Evolutionary conservation across 2,113 vertebrate species (phyloP).

Genomic region (Paraplagusia blochii): DNA sequence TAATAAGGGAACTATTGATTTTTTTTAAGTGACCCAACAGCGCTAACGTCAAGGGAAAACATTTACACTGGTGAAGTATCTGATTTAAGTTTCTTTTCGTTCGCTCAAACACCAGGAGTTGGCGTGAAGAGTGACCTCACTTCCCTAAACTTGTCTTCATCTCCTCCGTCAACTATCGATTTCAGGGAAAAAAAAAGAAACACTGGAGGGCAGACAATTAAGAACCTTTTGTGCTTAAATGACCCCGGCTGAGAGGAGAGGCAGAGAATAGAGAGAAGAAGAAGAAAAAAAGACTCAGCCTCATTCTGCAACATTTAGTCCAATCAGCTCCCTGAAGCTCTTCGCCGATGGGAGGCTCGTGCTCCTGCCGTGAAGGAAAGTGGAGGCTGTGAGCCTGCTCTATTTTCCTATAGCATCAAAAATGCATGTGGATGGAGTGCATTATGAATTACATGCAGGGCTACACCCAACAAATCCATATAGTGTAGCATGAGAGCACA

Average conservation of each 20-base stretch:
- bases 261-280: slow-evolving; percentile 11
- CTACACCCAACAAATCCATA: slow-evolving; percentile 20
- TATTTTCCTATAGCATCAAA: slow-evolving; percentile 66
- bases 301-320: slow-evolving; percentile 67
- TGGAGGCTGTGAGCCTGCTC: slow-evolving; percentile 53
- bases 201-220: slow-evolving; percentile 44
- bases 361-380: slow-evolving; percentile 58
- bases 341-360: slow-evolving; percentile 39
- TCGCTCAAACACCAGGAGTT: background rate
- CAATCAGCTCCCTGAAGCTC: slow-evolving; percentile 71
- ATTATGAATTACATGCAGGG: slow-evolving; percentile 53
- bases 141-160: slow-evolving; percentile 27
- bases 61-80: slow-evolving; percentile 4
- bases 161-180: slow-evolving; percentile 45
- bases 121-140: slow-evolving; percentile 24
- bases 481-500: slow-evolving; percentile 13
- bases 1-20: slow-evolving; percentile 20
- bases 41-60: slow-evolving; percentile 17
- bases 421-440: slow-evolving; percentile 60
- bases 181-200: slow-evolving; percentile 19
- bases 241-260: slow-evolving; percentile 22
- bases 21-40: slow-evolving; percentile 10
- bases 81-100: slow-evolving; percentile 11
- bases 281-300: slow-evolving; percentile 47
- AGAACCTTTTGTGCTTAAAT: slow-evolving; percentile 35